A percentile compares a stretch with the other conserved stretches of the same genome.
Evolutionary conservation across 2,797 vertebrate species (phyloP).

Genomic region (Gobio occitaniae): DNA sequence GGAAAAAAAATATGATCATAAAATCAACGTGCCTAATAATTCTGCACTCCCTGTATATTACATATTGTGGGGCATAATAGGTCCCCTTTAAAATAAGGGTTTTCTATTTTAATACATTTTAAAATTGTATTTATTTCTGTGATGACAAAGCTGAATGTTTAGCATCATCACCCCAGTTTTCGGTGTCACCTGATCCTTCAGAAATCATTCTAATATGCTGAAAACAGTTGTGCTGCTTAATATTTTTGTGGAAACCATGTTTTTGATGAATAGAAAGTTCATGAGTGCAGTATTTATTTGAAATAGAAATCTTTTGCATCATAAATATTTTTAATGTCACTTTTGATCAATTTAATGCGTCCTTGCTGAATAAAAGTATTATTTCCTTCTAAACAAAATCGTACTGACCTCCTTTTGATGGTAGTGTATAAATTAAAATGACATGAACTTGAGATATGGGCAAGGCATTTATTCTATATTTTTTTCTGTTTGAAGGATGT

Average conservation of each 20-base stretch:
- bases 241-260: not conserved
- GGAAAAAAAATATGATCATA: too few relatives aligned
- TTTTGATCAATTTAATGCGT: not conserved
- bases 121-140: not conserved
- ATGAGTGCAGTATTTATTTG: not conserved
- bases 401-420: not conserved
- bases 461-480: slow-evolving; percentile 10
- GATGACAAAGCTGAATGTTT: not conserved
- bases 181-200: not conserved
- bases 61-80: too few relatives aligned
- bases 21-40: too few relatives aligned
- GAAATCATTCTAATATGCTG: not conserved
- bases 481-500: slow-evolving; percentile 67
- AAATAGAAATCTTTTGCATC: not conserved
- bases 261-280: not conserved
- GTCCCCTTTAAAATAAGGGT: too few relatives aligned
- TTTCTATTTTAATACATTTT: too few relatives aligned
- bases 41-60: too few relatives aligned
- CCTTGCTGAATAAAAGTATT: not conserved
- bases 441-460: not conserved
- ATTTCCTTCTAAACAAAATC: not conserved
- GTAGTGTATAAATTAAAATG: not conserved
- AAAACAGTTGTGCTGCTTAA: not conserved
- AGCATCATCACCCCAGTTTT: not conserved
- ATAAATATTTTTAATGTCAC: not conserved